Evolutionary conservation across 2,797 vertebrate species (phyloP).

Genomic region (Semaprochilodus insignis): DNA sequence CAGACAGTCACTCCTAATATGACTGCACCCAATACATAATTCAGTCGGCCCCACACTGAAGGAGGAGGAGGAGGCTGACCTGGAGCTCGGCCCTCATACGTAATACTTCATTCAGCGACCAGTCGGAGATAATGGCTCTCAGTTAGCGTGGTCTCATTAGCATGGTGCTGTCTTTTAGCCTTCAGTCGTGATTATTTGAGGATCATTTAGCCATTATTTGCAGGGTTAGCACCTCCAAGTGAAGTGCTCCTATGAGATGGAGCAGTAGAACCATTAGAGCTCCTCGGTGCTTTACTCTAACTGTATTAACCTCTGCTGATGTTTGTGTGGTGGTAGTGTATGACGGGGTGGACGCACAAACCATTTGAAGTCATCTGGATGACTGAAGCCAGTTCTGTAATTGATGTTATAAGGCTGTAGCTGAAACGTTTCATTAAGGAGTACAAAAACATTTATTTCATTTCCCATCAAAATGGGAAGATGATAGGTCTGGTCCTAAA

Average conservation of each 20-base stretch:
- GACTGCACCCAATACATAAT: not conserved
- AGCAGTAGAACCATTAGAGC: not conserved
- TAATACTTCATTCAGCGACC: not conserved
- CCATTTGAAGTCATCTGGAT: not conserved
- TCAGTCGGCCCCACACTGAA: not conserved
- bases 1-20: not conserved
- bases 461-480: too few species aligned
- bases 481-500: too few species aligned
- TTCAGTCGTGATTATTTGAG: not conserved
- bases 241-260: not conserved
- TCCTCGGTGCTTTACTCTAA: not conserved
- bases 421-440: too few species aligned
- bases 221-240: not conserved
- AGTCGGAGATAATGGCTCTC: not conserved
- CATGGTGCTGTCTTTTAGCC: not conserved
- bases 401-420: too few species aligned
- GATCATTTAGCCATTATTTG: not conserved
- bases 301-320: not conserved
- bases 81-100: not conserved
- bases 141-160: not conserved
- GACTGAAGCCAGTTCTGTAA: not conserved
- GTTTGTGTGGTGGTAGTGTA: not conserved
- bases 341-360: not conserved
- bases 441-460: too few species aligned
- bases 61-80: not conserved